A percentile compares a stretch with the other conserved stretches of the same genome.
These are phyloP conservation scores for Polyergus mexicanus DNA, from an alignment of 1,140 invertebrate genomes.

Conservation along the genomic window DNA sequence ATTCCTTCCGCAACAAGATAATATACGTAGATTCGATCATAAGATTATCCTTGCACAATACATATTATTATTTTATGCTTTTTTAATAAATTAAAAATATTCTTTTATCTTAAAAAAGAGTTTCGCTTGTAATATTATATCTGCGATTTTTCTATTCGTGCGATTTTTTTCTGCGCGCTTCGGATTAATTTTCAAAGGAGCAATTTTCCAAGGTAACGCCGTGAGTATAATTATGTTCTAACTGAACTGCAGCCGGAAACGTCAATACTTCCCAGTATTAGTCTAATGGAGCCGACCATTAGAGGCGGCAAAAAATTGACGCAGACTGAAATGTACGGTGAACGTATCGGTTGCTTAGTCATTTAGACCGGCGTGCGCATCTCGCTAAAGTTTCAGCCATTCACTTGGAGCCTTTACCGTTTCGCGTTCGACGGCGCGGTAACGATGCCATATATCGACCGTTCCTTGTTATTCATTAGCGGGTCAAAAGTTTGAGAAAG, in stretches of 20 bases:
- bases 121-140: too few relatives aligned
- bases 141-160: neutral
- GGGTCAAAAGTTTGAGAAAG: conserved; percentile 45
- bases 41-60: neutral
- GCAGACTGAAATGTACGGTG: conserved; percentile 31
- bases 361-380: conserved; percentile 36
- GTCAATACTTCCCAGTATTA: conserved; percentile 31
- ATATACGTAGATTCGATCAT: neutral
- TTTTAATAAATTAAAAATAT: neutral
- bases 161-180: neutral
- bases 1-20: neutral
- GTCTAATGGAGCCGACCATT: conserved; percentile 38
- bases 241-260: conserved; percentile 26
- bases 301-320: conserved; percentile 38
- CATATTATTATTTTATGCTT: neutral
- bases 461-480: conserved; percentile 56
- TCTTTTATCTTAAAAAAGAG: too few relatives aligned
- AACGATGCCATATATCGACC: conserved; percentile 20
- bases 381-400: conserved; percentile 46
- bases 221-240: conserved; percentile 22
- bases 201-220: neutral
- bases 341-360: conserved; percentile 42
- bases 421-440: conserved; percentile 22
- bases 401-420: conserved; percentile 39
- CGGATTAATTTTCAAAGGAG: conserved; percentile 6